Evolutionary conservation across 2,113 vertebrate species (phyloP), one percentile per base, ranked within the genome.

Genomic region (Pterophyllum scalare): DNA sequence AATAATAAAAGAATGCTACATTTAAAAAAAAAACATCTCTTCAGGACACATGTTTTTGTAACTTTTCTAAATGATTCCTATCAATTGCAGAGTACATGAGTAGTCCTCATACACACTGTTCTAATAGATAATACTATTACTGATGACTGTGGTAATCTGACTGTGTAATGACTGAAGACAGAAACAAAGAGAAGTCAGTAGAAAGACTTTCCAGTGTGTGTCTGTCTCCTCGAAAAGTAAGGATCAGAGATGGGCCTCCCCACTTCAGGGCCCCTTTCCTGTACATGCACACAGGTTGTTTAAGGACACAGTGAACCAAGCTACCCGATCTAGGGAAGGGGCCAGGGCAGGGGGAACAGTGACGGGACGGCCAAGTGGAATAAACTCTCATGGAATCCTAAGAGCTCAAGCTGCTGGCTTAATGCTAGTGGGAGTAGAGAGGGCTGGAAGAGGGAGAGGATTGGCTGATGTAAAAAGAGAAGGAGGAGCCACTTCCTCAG

Each of bases 251-350:
- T 93, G 93, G 92, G 93, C 94, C 92, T 94, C 94, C 95, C 93
- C 88, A 85, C 82, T 92, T 92, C 81, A 81, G 91, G 95, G 94
- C 95, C 95, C 93, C 95, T 95, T 96, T 96, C 94, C 94, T 96
- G 94, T 94, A 91, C 88, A 92, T 94, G 91, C 86, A 87, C 89
- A 94, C 46, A 94, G 95, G 95, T 96, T 96, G 94, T 96, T 94
- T 96, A 88, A 96, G 95, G 95, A 96, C 95, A 96, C 94, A 86
- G 91, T 95, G 95, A 96, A 96, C 95, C 92, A 89, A 94, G 94
- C 94, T 94, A 96, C 95, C 95, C 94, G 90, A 95, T 95, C 92
- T 87, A 88, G 93, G 74, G 87, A 93, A 92, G 95, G 94, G 94
- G 94, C 95, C 93, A 86, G 58, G 65, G 85, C 88, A 93, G 88